A percentile compares a stretch with the other conserved stretches of the same genome.
Conservation (phyloP, 1,140 invertebrate genomes). For the Drosophila tristis region DNA sequence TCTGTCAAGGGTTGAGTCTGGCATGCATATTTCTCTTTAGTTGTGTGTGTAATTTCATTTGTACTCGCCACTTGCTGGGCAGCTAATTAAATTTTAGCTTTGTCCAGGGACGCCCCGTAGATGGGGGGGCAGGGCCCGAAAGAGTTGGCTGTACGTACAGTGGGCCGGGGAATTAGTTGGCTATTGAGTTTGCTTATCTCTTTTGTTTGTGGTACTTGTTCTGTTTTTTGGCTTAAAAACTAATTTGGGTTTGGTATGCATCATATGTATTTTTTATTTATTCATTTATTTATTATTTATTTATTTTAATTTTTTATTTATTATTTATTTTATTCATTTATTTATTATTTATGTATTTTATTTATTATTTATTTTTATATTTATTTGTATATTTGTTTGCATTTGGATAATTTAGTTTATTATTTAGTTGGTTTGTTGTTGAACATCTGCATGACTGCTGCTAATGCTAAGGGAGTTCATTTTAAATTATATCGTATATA, state of each 20-base stretch:
- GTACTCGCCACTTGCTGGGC: slow-evolving; percentile 77
- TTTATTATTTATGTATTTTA: not conserved
- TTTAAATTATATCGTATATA: too few species aligned
- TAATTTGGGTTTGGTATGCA: not conserved
- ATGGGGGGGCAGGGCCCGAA: not conserved
- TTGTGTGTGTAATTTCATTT: slow-evolving; percentile 73
- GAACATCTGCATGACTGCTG: too few species aligned
- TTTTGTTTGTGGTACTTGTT: too few species aligned
- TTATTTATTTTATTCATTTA: too few species aligned
- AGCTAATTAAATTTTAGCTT: slow-evolving; percentile 82
- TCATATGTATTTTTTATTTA: not conserved
- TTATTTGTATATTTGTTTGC: too few species aligned
- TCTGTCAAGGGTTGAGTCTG: not conserved
- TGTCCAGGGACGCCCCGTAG: slow-evolving; percentile 59
- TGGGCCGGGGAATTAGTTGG: not conserved
- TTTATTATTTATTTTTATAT: not conserved
- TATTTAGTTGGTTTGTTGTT: too few species aligned
- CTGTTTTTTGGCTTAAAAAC: not conserved
- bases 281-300: not conserved
- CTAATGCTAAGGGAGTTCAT: too few species aligned
- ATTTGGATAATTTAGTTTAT: too few species aligned
- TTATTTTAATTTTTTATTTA: too few species aligned
- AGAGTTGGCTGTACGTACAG: not conserved
- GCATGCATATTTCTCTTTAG: slow-evolving; percentile 39
- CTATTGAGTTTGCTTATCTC: not conserved